phyloP scores from a whole-genome alignment of 35 echinoderm and acorn worm species.

The Apostichopus japonicus region DNA sequence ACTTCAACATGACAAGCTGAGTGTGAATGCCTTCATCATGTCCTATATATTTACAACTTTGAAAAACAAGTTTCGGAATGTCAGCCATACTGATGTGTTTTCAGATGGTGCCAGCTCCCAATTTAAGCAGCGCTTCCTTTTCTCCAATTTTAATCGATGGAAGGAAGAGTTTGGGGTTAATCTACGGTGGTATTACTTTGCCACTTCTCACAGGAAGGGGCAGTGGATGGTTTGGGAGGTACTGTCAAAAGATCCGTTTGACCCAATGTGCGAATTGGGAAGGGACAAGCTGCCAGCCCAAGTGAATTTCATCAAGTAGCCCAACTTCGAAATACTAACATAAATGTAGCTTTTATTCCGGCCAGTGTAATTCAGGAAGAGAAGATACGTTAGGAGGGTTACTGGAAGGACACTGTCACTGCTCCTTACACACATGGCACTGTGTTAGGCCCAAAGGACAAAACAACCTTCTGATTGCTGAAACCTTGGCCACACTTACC shows the following conservation, averaged over 20 bases:
- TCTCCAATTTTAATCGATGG: conserved; percentile 47
- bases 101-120: conserved; percentile 55
- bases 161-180: conserved; percentile 12
- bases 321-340: neutral
- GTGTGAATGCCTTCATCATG: conserved; percentile 40
- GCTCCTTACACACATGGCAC: conserved; percentile 15
- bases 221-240: too few relatives aligned
- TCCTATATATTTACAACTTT: neutral
- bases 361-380: neutral
- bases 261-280: neutral
- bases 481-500: neutral
- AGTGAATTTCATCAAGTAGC: conserved; percentile 6
- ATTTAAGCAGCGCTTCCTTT: conserved; percentile 56
- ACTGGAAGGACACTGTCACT: neutral
- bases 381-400: neutral
- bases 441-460: neutral
- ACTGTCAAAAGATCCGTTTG: neutral
- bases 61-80: neutral
- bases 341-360: neutral
- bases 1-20: neutral
- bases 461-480: neutral
- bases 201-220: conserved; percentile 22
- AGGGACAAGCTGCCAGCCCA: conserved; percentile 26
- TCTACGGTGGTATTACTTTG: conserved; percentile 32
- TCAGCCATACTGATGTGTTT: conserved; percentile 47